These are phyloP conservation scores for Amphiprion percula DNA, from an alignment of 2,113 vertebrate species.

Conservation along the genomic window DNA sequence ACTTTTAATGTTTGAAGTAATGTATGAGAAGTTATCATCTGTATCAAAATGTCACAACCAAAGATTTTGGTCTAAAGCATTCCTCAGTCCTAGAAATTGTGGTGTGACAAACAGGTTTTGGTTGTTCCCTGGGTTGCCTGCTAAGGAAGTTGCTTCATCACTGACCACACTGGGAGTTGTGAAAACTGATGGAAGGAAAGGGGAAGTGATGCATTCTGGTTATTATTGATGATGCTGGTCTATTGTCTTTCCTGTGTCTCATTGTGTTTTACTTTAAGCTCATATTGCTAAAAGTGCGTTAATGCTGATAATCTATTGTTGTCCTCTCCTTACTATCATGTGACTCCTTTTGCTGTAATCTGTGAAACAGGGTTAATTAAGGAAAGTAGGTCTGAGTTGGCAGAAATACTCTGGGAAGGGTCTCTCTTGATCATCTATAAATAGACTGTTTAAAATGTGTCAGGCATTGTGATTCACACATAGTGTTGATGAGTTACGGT, in stretches of 20 bases:
- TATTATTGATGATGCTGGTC: conserved; percentile 43
- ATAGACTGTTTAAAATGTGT: conserved; percentile 53
- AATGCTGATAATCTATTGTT: background rate
- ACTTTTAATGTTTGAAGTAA: background rate
- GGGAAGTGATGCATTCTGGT: conserved; percentile 63
- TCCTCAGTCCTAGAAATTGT: background rate
- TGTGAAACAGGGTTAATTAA: conserved; percentile 2
- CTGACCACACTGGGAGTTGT: conserved; percentile 67
- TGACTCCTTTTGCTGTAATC: background rate
- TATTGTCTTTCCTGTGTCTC: conserved; percentile 30
- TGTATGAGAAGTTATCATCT: background rate
- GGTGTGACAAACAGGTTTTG: conserved; percentile 4
- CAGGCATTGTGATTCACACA: conserved; percentile 48
- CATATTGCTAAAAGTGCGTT: conserved; percentile 6
- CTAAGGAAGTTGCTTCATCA: conserved; percentile 75
- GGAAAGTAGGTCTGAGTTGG: conserved; percentile 5
- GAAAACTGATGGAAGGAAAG: conserved; percentile 69
- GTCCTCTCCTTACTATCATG: background rate
- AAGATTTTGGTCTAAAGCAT: background rate
- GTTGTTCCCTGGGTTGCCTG: conserved; percentile 48
- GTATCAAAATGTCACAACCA: background rate
- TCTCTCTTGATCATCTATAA: conserved; percentile 40
- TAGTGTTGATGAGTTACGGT: conserved; percentile 29
- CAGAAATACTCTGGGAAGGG: conserved; percentile 11
- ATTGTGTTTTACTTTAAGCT: conserved; percentile 14